These are phyloP conservation scores for Aplochiton taeniatus DNA, from an alignment of 2,797 vertebrate genomes.

Conservation along the genomic window DNA sequence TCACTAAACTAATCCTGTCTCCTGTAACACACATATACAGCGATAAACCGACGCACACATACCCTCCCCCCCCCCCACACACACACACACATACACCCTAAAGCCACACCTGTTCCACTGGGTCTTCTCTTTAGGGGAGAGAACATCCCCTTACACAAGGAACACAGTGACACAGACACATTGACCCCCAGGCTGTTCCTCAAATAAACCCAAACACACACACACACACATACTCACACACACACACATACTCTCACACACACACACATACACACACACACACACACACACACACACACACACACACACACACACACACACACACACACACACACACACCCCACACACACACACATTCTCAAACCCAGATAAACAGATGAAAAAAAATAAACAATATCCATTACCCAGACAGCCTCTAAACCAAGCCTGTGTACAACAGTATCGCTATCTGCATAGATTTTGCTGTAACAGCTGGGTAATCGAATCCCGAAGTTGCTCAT, in stretches of 20 bases:
- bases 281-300: conserved; percentile 5
- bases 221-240: background rate
- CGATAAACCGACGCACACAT: too few relatives aligned
- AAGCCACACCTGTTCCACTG: conserved; percentile 27
- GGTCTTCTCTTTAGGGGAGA: conserved; percentile 13
- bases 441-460: too few relatives aligned
- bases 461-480: too few relatives aligned
- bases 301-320: background rate
- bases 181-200: background rate
- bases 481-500: too few relatives aligned
- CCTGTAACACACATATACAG: too few relatives aligned
- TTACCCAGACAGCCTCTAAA: background rate
- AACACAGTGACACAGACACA: background rate
- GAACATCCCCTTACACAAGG: conserved; percentile 19
- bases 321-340: background rate
- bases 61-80: too few relatives aligned
- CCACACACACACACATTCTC: background rate
- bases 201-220: background rate
- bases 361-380: background rate
- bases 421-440: too few relatives aligned
- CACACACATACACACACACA: conserved; percentile 10
- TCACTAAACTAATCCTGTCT: too few relatives aligned
- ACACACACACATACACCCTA: conserved; percentile 12
- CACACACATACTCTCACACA: too few relatives aligned
- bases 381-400: background rate